Conservation (phyloP, 2,797 vertebrate species). For the Pangasius mekongensis region DNA sequence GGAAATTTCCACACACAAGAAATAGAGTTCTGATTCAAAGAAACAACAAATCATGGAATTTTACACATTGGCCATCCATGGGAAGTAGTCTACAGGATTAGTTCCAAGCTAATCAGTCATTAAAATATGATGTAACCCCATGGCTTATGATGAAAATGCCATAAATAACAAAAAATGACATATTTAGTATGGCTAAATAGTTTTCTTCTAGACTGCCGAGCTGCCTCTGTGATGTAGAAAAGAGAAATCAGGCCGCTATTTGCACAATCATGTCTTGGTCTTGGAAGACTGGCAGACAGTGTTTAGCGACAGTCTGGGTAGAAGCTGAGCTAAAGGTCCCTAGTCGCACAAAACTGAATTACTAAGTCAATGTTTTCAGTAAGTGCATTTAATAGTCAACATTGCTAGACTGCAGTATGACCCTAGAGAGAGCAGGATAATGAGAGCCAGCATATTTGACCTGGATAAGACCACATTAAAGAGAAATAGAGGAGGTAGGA, state of each 20-base stretch:
- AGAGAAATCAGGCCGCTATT: constrained; percentile 47
- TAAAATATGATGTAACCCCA: constrained; percentile 17
- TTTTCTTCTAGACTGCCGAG: constrained; percentile 17
- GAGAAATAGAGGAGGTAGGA: constrained; percentile 14
- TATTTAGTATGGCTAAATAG: constrained; percentile 22
- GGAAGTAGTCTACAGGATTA: constrained; percentile 6
- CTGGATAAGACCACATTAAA: constrained; percentile 38
- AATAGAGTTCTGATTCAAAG: constrained; percentile 9
- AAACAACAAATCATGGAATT: constrained; percentile 14
- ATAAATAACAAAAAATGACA: constrained; percentile 27
- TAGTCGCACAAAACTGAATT: constrained; percentile 42
- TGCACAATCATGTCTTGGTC: constrained; percentile 54
- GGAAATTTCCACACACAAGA: neutral
- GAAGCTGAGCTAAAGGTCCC: constrained; percentile 47
- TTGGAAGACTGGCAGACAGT: constrained; percentile 58
- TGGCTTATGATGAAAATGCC: constrained; percentile 5
- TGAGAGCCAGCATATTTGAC: constrained; percentile 43
- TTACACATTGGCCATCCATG: constrained; percentile 4
- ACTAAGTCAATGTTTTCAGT: constrained; percentile 56
- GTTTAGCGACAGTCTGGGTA: constrained; percentile 62
- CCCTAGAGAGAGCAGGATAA: constrained; percentile 38
- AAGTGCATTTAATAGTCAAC: constrained; percentile 52
- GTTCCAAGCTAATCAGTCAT: constrained; percentile 4
- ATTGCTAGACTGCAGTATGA: constrained; percentile 38
- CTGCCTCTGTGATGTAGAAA: neutral